A percentile compares a stretch with the other conserved stretches of the same genome.
These are phyloP conservation scores for Tanytarsus gracilentus DNA, from an alignment of 2,888 invertebrate genomes.

Conservation along the genomic window DNA sequence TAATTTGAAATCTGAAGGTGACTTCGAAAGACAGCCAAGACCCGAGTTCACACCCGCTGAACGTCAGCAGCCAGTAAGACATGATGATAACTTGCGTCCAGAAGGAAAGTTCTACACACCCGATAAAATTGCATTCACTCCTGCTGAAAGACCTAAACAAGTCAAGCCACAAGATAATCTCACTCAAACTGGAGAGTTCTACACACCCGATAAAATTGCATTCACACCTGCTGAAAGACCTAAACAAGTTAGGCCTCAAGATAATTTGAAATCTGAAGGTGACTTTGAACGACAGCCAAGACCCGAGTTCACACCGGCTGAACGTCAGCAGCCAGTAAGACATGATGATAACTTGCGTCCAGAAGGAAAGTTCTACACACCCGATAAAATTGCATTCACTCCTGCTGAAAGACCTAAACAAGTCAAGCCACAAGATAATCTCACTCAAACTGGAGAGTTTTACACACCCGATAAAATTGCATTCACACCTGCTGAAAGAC, in stretches of 20 bases:
- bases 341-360: slow-evolving; percentile 51
- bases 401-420: no score
- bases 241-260: slow-evolving; percentile 40
- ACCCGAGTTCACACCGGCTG: slow-evolving; percentile 39
- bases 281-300: slow-evolving; percentile 41
- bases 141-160: slow-evolving; percentile 47
- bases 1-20: no score
- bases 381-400: slow-evolving; percentile 42
- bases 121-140: slow-evolving; percentile 38
- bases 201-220: slow-evolving; percentile 34
- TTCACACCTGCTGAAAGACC: slow-evolving; percentile 38
- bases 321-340: slow-evolving; percentile 33
- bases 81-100: no score
- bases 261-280: slow-evolving; percentile 47
- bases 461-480: no score
- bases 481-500: no score
- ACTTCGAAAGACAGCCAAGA: no score
- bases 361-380: slow-evolving; percentile 45
- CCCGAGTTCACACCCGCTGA: no score
- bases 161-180: slow-evolving; percentile 49
- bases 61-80: no score
- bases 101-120: no score
- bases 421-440: no score
- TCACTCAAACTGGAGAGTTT: no score
- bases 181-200: slow-evolving; percentile 40